Conservation (phyloP, 1,140 invertebrate species). For the Cyclina sinensis region DNA sequence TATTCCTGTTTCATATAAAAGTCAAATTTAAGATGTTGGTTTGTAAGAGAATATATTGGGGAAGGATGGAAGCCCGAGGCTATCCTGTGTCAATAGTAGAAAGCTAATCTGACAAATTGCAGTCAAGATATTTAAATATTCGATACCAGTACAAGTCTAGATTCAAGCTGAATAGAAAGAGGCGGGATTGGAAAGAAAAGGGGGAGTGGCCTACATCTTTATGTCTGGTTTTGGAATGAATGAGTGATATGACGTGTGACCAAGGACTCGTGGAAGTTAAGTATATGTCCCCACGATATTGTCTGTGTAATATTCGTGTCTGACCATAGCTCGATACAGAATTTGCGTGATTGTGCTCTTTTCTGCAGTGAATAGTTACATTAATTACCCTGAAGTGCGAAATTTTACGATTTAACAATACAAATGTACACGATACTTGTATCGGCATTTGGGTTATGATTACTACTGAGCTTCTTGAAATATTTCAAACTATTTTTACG, state of each 20-base stretch:
- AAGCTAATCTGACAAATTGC: slow-evolving; percentile 47
- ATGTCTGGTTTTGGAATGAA: slow-evolving; percentile 60
- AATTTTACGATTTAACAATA: slow-evolving; percentile 67
- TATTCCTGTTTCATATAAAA: slow-evolving; percentile 3
- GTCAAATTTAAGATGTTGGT: not conserved
- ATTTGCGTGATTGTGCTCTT: slow-evolving; percentile 65
- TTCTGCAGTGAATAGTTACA: slow-evolving; percentile 61
- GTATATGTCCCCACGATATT: slow-evolving; percentile 67
- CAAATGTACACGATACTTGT: slow-evolving; percentile 61
- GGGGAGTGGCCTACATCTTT: slow-evolving; percentile 44
- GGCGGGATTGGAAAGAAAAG: slow-evolving; percentile 36
- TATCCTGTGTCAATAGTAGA: slow-evolving; percentile 39
- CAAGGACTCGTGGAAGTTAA: slow-evolving; percentile 56
- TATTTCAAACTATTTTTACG: slow-evolving; percentile 21
- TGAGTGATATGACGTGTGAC: slow-evolving; percentile 64
- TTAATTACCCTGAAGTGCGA: slow-evolving; percentile 65
- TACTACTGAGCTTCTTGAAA: not conserved
- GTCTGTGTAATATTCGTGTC: slow-evolving; percentile 55
- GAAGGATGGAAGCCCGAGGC: slow-evolving; percentile 37
- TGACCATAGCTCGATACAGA: slow-evolving; percentile 53
- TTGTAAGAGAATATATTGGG: slow-evolving; percentile 22
- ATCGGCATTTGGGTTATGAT: slow-evolving; percentile 10
- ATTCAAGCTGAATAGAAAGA: slow-evolving; percentile 19
- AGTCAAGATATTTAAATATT: slow-evolving; percentile 57
- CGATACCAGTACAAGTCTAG: slow-evolving; percentile 34